Evolutionary conservation across 35 echinoderm and acorn worm genomes (phyloP).

Genomic region (Lytechinus variegatus): DNA sequence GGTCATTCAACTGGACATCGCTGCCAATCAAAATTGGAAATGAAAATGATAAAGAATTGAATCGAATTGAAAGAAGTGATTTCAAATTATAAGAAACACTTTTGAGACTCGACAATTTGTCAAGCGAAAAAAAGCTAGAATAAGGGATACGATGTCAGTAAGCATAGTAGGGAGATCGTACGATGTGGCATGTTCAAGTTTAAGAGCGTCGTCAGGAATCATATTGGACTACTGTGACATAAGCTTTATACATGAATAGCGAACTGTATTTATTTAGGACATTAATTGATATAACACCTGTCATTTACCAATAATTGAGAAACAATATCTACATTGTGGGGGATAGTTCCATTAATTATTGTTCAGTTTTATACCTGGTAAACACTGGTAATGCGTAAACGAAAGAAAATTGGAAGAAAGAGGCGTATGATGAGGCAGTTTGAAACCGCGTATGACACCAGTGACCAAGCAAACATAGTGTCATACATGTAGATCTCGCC

Average conservation of each 20-base stretch:
- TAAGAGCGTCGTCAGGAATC: neutral
- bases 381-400: slow-evolving; percentile 46
- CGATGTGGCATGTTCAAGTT: no score
- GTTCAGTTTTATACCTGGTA: slow-evolving; percentile 46
- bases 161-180: no score
- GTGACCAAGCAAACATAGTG: slow-evolving; percentile 46
- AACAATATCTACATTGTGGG: no score
- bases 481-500: slow-evolving; percentile 50
- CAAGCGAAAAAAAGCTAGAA: no score
- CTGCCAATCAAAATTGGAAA: no score
- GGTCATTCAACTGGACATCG: no score
- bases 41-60: no score
- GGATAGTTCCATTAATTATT: no score
- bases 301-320: neutral
- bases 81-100: no score
- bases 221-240: neutral
- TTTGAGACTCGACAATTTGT: no score
- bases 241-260: neutral
- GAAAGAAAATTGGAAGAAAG: slow-evolving; percentile 55
- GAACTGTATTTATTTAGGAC: neutral
- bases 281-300: neutral
- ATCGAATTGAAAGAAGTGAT: no score
- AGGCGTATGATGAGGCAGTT: slow-evolving; percentile 1
- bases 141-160: no score
- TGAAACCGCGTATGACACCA: neutral